Evolutionary conservation across 1,140 invertebrate genomes (phyloP).

Genomic region (Papilio glaucus): DNA sequence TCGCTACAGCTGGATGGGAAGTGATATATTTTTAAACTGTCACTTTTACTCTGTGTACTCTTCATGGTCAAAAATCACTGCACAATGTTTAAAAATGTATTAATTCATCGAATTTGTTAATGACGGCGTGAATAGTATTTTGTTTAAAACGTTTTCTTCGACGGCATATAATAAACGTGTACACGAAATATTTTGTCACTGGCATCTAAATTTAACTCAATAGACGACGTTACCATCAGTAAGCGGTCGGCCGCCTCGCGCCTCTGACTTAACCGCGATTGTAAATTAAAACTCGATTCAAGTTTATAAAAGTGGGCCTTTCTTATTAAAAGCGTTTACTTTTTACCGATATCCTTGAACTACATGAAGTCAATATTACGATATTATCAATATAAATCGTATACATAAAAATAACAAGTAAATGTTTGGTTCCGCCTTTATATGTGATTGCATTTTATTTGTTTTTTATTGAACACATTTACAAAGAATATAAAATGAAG

Average conservation of each 20-base stretch:
- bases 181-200: constrained; percentile 59
- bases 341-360: constrained; percentile 8
- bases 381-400: neutral
- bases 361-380: neutral
- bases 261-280: neutral
- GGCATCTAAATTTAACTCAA: constrained; percentile 59
- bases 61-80: constrained; percentile 33
- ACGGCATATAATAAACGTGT: constrained; percentile 45
- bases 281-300: neutral
- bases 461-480: too few relatives aligned
- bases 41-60: constrained; percentile 55
- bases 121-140: too few relatives aligned
- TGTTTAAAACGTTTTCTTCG: neutral
- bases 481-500: too few relatives aligned
- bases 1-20: constrained; percentile 65
- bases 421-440: neutral
- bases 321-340: neutral
- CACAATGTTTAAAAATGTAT: too few relatives aligned
- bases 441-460: too few relatives aligned
- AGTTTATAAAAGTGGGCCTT: neutral
- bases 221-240: constrained; percentile 34
- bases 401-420: neutral
- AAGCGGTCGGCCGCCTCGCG: neutral
- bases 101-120: too few relatives aligned
- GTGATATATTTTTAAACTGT: constrained; percentile 61